Evolutionary conservation across 2,113 vertebrate species (phyloP), one percentile per base, ranked within the genome.

Genomic region (Aspidoscelis tigris): DNA sequence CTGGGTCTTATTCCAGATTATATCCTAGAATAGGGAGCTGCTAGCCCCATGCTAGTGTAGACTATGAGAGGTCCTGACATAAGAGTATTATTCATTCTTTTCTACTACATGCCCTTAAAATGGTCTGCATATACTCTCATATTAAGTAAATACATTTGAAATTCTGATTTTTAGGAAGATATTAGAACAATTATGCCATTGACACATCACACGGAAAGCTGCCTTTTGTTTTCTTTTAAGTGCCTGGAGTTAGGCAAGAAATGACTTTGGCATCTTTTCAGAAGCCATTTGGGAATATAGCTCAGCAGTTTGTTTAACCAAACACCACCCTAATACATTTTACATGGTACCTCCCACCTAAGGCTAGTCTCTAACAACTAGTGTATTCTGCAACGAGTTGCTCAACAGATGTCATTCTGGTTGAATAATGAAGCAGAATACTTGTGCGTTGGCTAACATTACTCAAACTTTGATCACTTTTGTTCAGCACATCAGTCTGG

Each of bases 401-500:
- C 96, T 97, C 96, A 96, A 96, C 92, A 96, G 95, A 95, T 97
- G 95, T 96, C 96, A 96, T 97, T 97, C 95, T 94, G 93, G 84
- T 83, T 91, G 97, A 96, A 96, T 97, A 97, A 98, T 95, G 96
- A 95, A 71, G 91, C 92, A 96, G 94, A 97, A 98, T 97, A 95
- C 95, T 95, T 95, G 96, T 95, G 94, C 92, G 86, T 93, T 96
- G 96, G 92, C 93, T 97, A 97, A 96, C 96, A 96, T 96, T 94
- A 95, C 93, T 93, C 87, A 91, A 93, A 94, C 98, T 99, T 99
- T 99, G 98, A 99, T 99, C 98, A 99, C 93, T 95, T 95, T 96
- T 95, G 94, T 97, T 95, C 92, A 93, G 93, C 97, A 97, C 98
- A 99, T 99, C 97, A 97, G 97, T 97, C 97, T 99, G 98, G 97